Evolutionary conservation across 2,113 vertebrate species (phyloP), one percentile per base, ranked within the genome.

Genomic region (Mormoops blainvillei): DNA sequence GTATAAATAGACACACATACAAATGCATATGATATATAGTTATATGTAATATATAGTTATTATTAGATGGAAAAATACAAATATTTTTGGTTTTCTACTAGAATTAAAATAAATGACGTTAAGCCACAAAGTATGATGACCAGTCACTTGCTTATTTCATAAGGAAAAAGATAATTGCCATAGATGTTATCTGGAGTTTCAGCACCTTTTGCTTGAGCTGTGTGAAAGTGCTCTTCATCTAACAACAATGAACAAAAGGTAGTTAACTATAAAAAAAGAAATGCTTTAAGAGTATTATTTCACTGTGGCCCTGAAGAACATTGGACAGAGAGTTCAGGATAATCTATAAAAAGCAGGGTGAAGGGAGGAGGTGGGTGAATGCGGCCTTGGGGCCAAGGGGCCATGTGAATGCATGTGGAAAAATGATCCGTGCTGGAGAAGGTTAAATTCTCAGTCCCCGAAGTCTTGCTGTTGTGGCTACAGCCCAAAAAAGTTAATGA

Each of bases 401-500:
- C 93, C 93, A 97, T 97, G 97, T 95, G 97, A 97, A 96, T 95
- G 97, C 97, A 96, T 96, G 97, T 97, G 94, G 96, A 96, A 97
- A 97, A 97, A 95, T 94, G 89, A 95, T 97, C 83, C 84, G 94
- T 94, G 73, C 86, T 94, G 76, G 93, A 94, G 95, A 96, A 97
- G 94, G 97, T 96, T 97, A 95, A 95, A 92, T 96, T 96, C 95
- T 89, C 88, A 38, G 94, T 96, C 96, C 95, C 97, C 65, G 88
- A 97, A 97, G 95, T 91, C 96, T 97, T 65, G 41, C 94, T 93
- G 82, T 86, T 95, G 97, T 98, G 96, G 97, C 96, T 89, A 71
- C 70, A 93, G 95, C 97, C 96, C 97, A 97, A 96, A 94, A 96
- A 97, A 98, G 97, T 96, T 98, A 97, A 97, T 96, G 97, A 97